Evolutionary conservation across 2,888 invertebrate species (phyloP).

Genomic region (Teinopalpus imperialis): DNA sequence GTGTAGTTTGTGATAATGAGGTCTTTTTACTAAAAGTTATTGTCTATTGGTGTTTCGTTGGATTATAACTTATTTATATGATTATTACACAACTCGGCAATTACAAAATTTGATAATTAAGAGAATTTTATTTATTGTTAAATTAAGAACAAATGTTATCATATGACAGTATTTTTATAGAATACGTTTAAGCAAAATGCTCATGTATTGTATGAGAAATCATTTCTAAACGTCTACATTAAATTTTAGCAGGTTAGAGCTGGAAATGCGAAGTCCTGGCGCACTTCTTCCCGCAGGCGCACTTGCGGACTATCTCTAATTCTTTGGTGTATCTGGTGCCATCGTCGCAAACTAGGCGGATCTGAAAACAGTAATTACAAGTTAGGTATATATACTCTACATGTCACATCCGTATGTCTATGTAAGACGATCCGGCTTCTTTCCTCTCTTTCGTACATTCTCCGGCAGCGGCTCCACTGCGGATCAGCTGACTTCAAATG

Average conservation of each 20-base stretch:
- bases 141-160: too few species aligned
- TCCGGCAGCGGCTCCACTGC: too few species aligned
- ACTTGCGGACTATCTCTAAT: conserved; percentile 97
- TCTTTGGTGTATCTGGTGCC: conserved; percentile 97
- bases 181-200: neutral
- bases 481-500: too few species aligned
- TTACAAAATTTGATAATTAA: too few species aligned
- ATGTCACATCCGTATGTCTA: too few species aligned
- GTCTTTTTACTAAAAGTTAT: conserved; percentile 3
- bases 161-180: neutral
- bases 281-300: conserved; percentile 96
- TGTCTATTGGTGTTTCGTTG: conserved; percentile 10
- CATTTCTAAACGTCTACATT: too few species aligned
- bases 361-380: conserved; percentile 82
- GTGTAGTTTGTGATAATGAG: neutral
- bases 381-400: too few species aligned
- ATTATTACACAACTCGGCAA: too few species aligned
- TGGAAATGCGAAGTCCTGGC: conserved; percentile 51
- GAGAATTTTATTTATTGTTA: too few species aligned
- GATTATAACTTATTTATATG: neutral
- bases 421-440: too few species aligned
- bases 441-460: too few species aligned
- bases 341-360: conserved; percentile 95
- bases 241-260: conserved; percentile 38
- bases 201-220: neutral